Evolutionary conservation across 1,140 invertebrate species (phyloP).

Genomic region (Bursaphelenchus mucronatus): DNA sequence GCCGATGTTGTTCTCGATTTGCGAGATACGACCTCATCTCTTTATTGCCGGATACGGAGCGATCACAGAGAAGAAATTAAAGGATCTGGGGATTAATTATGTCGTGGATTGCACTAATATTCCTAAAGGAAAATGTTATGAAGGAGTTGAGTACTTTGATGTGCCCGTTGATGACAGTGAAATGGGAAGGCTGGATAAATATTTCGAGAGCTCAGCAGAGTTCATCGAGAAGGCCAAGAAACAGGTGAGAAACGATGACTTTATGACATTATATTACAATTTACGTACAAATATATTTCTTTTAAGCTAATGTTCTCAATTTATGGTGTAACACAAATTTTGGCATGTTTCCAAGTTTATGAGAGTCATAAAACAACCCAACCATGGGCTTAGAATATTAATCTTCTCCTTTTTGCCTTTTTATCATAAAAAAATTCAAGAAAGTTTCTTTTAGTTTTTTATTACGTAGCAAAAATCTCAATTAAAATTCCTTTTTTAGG

Average conservation of each 20-base stretch:
- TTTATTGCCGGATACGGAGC: conserved; percentile 38
- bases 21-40: conserved; percentile 43
- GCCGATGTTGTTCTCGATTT: conserved; percentile 37
- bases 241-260: conserved; percentile 20
- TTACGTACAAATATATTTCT: conserved; percentile 9
- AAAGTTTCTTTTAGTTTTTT: too few species aligned
- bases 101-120: conserved; percentile 49
- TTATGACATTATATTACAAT: background rate
- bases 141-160: conserved; percentile 30
- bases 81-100: conserved; percentile 42
- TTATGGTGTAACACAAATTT: too few species aligned
- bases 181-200: conserved; percentile 56
- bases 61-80: conserved; percentile 36
- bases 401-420: too few species aligned
- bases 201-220: conserved; percentile 72
- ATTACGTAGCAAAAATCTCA: background rate
- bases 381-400: too few species aligned
- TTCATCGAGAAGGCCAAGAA: conserved; percentile 61
- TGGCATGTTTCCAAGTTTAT: too few species aligned
- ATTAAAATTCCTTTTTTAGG: conserved; percentile 60
- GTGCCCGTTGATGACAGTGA: conserved; percentile 37
- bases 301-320: background rate
- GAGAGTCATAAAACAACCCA: too few species aligned
- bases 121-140: conserved; percentile 35
- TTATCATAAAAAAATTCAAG: too few species aligned